Base-by-base conservation (phyloP, 2,888 invertebrate genomes). In the Dicyrtoma fusca region DNA sequence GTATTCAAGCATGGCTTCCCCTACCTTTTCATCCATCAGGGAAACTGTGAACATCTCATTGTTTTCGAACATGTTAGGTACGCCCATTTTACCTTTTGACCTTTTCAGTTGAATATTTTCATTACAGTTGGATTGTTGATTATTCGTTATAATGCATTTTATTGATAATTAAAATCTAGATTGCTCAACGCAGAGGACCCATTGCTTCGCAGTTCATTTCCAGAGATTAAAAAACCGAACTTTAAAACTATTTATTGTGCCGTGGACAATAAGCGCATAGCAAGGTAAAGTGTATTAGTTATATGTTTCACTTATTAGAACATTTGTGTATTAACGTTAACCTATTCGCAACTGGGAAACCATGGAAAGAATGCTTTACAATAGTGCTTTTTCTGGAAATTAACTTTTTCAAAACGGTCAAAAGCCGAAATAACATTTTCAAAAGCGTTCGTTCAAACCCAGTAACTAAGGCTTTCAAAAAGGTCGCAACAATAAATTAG, bases 1-100 rank as follows among this genome's bases (percentile, higher is more conserved):
- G 34, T 8, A 17, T 66, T 66, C 26, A 53, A 53, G 53, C 66
- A 66, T 51, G 66, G 66, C 34, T 66, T 66, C 53, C 66, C 66
- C 2, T 66, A 66, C 42, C 19, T 66, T 4, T 66, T 66, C 25
- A 26, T 66, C 1, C 66, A 66, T 19, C 66, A 53, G 5, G 66
- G 66, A 42, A 55, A 66, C 17, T 66, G 66, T 34, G 66, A 66
- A 53, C 66, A 66, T 51, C 66, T 66, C 6, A 3, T 66, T 2
- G 66, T 66, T 11, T 21, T 66, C 19, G 66, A 66, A 21, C 23
- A 66, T 53, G 66, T 42, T 17, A 53, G 66, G 66, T 66, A 49
- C 11, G 49, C 11, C 4, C 49, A 4, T 6, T 49, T 49, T 49
- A 49, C 14, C 11, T 49, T 4, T 19, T 53, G n/a, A n/a, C n/a